These are phyloP conservation scores for Nothobranchius kuhntae DNA, from an alignment of 2,113 vertebrate genomes.

Conservation along the genomic window DNA sequence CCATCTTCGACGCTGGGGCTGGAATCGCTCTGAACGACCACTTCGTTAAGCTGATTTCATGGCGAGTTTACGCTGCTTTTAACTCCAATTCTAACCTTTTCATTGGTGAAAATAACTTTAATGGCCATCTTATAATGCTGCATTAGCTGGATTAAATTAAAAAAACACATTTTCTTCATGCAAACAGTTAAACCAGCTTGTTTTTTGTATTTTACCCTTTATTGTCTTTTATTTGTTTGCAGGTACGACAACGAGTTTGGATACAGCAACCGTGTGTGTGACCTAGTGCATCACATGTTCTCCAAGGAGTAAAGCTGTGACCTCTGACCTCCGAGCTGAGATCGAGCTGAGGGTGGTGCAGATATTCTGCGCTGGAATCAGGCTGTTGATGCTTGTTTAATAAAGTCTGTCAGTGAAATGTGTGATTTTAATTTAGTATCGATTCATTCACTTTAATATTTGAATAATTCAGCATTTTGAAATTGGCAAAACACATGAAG, in stretches of 20 bases:
- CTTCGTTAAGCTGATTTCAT: conserved; percentile 97
- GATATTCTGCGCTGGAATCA: too few relatives aligned
- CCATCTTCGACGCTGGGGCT: conserved; percentile 94
- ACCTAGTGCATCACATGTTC: conserved; percentile 92
- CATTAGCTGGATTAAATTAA: too few relatives aligned
- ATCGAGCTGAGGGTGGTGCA: too few relatives aligned
- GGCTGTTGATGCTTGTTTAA: neutral
- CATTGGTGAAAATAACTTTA: neutral
- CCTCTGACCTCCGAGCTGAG: neutral
- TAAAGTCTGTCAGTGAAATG: neutral
- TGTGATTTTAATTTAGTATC: too few relatives aligned
- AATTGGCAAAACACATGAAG: too few relatives aligned
- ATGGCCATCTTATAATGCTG: neutral
- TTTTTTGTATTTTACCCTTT: neutral
- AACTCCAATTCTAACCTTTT: neutral
- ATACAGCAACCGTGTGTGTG: conserved; percentile 94
- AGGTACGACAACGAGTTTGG: conserved; percentile 98
- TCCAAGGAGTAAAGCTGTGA: conserved; percentile 84
- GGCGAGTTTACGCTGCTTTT: conserved; percentile 73
- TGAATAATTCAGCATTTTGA: too few relatives aligned
- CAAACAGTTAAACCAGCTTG: too few relatives aligned
- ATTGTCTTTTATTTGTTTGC: neutral
- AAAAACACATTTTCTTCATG: too few relatives aligned
- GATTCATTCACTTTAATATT: too few relatives aligned
- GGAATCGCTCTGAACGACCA: conserved; percentile 95